These are phyloP conservation scores for Poecile montanus DNA, from an alignment of 2,797 vertebrate species.

Conservation along the genomic window DNA sequence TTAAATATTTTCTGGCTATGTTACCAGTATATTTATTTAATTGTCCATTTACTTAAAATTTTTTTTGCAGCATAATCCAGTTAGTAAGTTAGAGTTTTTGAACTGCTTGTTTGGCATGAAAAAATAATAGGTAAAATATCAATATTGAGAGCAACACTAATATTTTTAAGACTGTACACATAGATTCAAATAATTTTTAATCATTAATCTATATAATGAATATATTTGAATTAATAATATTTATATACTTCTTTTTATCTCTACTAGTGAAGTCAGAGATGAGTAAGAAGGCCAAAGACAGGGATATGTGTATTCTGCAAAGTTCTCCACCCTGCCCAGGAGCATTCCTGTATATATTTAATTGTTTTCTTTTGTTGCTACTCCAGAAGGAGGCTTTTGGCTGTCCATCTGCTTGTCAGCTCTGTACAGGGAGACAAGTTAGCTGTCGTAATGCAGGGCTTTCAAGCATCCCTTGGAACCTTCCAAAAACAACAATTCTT, in stretches of 20 bases:
- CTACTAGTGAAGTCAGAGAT: constrained; percentile 72
- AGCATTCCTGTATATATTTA: constrained; percentile 61
- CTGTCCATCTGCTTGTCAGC: constrained; percentile 72
- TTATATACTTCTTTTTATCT: constrained; percentile 65
- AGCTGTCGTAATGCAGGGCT: constrained; percentile 72
- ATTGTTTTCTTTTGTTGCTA: constrained; percentile 68
- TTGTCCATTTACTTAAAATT: background rate
- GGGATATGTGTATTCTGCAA: constrained; percentile 70
- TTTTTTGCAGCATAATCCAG: background rate
- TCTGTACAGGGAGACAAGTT: constrained; percentile 72
- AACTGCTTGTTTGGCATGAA: background rate
- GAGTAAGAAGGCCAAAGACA: constrained; percentile 70
- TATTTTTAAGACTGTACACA: background rate
- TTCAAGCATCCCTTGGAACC: constrained; percentile 63
- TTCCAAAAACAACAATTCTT: constrained; percentile 66
- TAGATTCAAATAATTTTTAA: background rate
- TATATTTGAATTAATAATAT: constrained; percentile 2
- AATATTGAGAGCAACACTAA: background rate
- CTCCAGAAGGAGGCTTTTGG: constrained; percentile 68
- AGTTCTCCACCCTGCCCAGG: constrained; percentile 54
- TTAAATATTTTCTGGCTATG: constrained; percentile 32
- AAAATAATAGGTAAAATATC: background rate
- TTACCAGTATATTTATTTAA: background rate
- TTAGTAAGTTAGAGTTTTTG: background rate
- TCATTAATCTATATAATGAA: background rate